A percentile compares a stretch with the other conserved stretches of the same genome.
Evolutionary conservation across 2,797 vertebrate genomes (phyloP).

Genomic region (Etheostoma perlongum): DNA sequence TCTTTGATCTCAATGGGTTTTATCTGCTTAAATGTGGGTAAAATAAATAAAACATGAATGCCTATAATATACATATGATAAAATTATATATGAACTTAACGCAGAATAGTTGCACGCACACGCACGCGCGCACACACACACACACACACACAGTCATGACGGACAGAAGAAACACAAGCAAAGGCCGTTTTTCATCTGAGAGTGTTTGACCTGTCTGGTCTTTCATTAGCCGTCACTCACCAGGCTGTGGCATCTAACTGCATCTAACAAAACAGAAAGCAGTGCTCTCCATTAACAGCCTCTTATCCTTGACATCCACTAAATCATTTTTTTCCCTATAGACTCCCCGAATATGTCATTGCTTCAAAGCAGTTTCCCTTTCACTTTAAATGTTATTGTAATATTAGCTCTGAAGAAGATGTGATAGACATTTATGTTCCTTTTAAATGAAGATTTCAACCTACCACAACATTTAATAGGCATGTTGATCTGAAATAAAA

Average conservation of each 20-base stretch:
- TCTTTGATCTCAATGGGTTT: too few relatives aligned
- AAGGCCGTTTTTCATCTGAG: conserved; percentile 8
- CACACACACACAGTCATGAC: neutral
- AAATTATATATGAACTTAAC: too few relatives aligned
- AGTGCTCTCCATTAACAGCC: conserved; percentile 55
- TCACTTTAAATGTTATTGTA: conserved; percentile 63
- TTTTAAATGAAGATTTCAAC: conserved; percentile 52
- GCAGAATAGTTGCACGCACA: too few relatives aligned
- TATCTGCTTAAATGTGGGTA: too few relatives aligned
- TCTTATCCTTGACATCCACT: conserved; percentile 49
- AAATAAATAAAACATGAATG: too few relatives aligned
- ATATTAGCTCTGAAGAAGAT: conserved; percentile 44
- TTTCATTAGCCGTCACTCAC: conserved; percentile 49
- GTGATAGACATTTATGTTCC: conserved; percentile 49
- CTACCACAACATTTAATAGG: conserved; percentile 28
- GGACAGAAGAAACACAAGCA: neutral
- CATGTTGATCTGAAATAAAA: conserved; percentile 35
- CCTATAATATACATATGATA: too few relatives aligned
- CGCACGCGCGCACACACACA: too few relatives aligned
- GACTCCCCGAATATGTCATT: conserved; percentile 55
- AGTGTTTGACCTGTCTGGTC: conserved; percentile 26
- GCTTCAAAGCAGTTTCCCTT: conserved; percentile 64
- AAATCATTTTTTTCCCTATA: conserved; percentile 50
- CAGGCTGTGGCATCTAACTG: conserved; percentile 33
- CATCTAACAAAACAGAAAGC: conserved; percentile 49